Evolutionary conservation across 2,113 vertebrate species (phyloP).

Genomic region (Istiophorus platypterus): DNA sequence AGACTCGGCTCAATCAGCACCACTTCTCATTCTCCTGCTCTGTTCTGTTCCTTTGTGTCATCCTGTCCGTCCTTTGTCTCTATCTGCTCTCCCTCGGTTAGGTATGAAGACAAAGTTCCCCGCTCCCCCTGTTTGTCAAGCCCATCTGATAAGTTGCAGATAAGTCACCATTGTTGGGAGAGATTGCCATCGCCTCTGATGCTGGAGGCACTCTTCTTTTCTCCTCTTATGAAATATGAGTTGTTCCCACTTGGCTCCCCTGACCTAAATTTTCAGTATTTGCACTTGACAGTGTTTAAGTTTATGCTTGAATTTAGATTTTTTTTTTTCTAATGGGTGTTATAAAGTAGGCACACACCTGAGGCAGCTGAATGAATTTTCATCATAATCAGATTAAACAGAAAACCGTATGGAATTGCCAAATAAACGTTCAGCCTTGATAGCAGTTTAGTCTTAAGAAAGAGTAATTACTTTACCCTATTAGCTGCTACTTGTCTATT

Average conservation of each 20-base stretch:
- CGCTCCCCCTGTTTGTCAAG: slow-evolving; percentile 53
- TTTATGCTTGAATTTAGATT: slow-evolving; percentile 32
- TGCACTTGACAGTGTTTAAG: slow-evolving; percentile 57
- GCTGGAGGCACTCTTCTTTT: slow-evolving; percentile 58
- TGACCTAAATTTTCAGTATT: slow-evolving; percentile 69
- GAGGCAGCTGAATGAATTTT: slow-evolving; percentile 61
- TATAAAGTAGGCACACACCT: slow-evolving; percentile 52
- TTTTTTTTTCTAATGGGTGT: slow-evolving; percentile 30
- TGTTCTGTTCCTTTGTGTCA: neutral
- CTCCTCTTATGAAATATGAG: slow-evolving; percentile 56
- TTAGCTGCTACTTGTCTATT: neutral
- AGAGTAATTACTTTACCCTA: neutral
- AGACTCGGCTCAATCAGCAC: slow-evolving; percentile 46
- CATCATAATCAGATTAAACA: slow-evolving; percentile 56
- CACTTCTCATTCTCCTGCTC: slow-evolving; percentile 21
- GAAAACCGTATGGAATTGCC: neutral
- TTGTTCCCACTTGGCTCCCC: slow-evolving; percentile 48
- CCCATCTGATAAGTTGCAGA: slow-evolving; percentile 74
- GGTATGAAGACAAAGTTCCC: slow-evolving; percentile 56
- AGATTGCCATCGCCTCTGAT: slow-evolving; percentile 59
- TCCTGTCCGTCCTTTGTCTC: slow-evolving; percentile 10
- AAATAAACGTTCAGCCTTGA: slow-evolving; percentile 1
- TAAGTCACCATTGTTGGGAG: slow-evolving; percentile 63
- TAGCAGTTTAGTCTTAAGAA: slow-evolving; percentile 5
- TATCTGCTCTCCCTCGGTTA: slow-evolving; percentile 41